Percentiles rank a stretch among this genome's conserved stretches.
These are phyloP conservation scores for Corydoras sp. DNA, from an alignment of 2,113 vertebrate species.

Conservation along the genomic window DNA sequence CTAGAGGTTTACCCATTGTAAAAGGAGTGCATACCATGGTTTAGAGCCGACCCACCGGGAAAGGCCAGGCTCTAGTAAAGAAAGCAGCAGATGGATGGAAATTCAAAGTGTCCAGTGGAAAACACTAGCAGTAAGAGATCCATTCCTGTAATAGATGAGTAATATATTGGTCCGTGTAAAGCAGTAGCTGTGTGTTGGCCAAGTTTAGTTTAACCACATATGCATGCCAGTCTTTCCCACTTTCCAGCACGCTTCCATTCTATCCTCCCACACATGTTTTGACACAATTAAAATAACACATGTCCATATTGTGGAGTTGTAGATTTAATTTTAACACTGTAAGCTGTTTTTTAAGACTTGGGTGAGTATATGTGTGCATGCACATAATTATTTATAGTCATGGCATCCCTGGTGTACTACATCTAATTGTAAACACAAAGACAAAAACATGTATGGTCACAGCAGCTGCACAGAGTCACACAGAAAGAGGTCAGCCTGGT, in stretches of 20 bases:
- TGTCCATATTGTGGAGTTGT: not conserved
- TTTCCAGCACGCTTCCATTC: conserved; percentile 14
- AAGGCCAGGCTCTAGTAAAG: conserved; percentile 33
- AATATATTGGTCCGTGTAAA: conserved; percentile 28
- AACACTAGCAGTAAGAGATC: conserved; percentile 35
- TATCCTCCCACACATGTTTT: not conserved
- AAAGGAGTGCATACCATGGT: conserved; percentile 32
- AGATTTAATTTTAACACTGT: not conserved
- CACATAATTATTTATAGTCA: no score
- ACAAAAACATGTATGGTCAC: not conserved
- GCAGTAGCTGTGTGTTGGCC: conserved; percentile 32
- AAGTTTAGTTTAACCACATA: conserved; percentile 13
- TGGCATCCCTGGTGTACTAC: no score
- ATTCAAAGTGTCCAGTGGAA: conserved; percentile 43
- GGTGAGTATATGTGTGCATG: no score
- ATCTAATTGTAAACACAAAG: no score
- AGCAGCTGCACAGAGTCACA: conserved; percentile 25
- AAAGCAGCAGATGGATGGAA: conserved; percentile 37
- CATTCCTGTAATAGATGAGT: conserved; percentile 44
- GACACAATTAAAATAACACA: not conserved
- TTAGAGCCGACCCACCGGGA: conserved; percentile 33
- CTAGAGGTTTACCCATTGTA: conserved; percentile 43
- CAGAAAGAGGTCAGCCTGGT: conserved; percentile 26
- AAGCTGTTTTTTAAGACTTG: not conserved
- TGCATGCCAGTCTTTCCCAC: not conserved